Base-by-base conservation (phyloP, 1,140 invertebrate genomes). In the Parasteatoda tepidariorum region DNA sequence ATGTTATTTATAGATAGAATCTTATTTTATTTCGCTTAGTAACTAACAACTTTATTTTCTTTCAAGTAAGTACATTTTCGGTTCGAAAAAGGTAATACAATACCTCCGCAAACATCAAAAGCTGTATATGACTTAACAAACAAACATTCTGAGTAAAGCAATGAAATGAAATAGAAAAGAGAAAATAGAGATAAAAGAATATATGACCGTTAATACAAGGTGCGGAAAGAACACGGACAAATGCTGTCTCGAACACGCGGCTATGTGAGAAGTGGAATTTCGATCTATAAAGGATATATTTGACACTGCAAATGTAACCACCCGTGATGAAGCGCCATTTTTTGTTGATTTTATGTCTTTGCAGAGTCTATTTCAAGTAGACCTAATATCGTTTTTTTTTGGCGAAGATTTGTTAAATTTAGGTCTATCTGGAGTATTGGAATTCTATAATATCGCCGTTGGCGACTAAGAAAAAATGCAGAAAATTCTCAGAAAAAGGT, bases 121-220 rank as follows among this genome's bases (percentile, higher is more conserved):
- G 68, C 68, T 71, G 68, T 33, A 71, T 55, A 11, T 71, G 68
- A 71, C 68, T 71, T 71, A 71, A 57, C 68, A 55, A 24, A 71
- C 68, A 71, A 13, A 28, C 15, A 71, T 30, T 48, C 68, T n/a
- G n/a, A n/a, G n/a, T n/a, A n/a, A n/a, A n/a, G n/a, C n/a, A n/a
- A n/a, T n/a, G n/a, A n/a, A n/a, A n/a, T n/a, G n/a, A n/a, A n/a
- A n/a, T n/a, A n/a, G n/a, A n/a, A n/a, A n/a, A n/a, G n/a, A n/a
- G n/a, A n/a, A n/a, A n/a, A n/a, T n/a, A n/a, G n/a, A n/a, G n/a
- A n/a, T n/a, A n/a, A n/a, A n/a, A n/a, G n/a, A n/a, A n/a, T n/a
- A n/a, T n/a, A n/a, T n/a, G n/a, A n/a, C n/a, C n/a, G n/a, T n/a
- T n/a, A n/a, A n/a, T n/a, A n/a, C n/a, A n/a, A n/a, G n/a, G n/a